Evolutionary conservation across 1,140 invertebrate genomes (phyloP), one percentile per base, ranked within the genome.

Genomic region (Cyrtorhinus lividipennis): DNA sequence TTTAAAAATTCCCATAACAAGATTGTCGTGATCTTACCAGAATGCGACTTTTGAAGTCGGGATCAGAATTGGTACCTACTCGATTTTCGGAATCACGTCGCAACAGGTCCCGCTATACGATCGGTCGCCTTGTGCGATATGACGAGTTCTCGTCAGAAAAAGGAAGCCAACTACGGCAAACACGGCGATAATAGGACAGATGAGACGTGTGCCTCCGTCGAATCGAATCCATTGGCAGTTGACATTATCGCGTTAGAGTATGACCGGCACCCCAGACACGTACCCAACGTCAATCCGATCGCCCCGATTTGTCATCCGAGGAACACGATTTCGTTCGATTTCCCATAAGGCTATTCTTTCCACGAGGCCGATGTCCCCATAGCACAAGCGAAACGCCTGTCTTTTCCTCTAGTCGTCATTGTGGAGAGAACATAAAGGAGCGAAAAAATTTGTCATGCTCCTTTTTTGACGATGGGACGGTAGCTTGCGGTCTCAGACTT

Each of bases 171-270:
- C 48, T 15, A 53, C 20, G 20, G 5, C 20, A 53, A 53, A 15
- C 10, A 22, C 12, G 20, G 20, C 18, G 5, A 22, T 53, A 53
- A 22, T n/a, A 22, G 48, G 20, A 53, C 3, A 20, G 48, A 20
- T 13, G 18, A 22, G 20, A 53, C 48, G 48, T 53, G 48, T 53
- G 48, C 48, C 48, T 20, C 48, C 12, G 48, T 53, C 48, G 48
- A 53, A 53, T 15, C 48, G 48, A 53, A 53, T 53, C 48, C 48
- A 53, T 53, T 53, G 48, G 48, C 10, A 53, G 48, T 53, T 53
- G 48, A 53, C 48, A 53, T 53, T 53, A 53, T 53, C 48, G 48
- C 48, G 48, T 53, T 53, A 53, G 48, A 5, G 48, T 53, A 8
- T 22, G 12, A 53, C 20, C 18, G 48, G 20, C 8, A 22, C 8